These are phyloP conservation scores for Callionymus lyra DNA, from an alignment of 2,113 vertebrate genomes.

Conservation along the genomic window DNA sequence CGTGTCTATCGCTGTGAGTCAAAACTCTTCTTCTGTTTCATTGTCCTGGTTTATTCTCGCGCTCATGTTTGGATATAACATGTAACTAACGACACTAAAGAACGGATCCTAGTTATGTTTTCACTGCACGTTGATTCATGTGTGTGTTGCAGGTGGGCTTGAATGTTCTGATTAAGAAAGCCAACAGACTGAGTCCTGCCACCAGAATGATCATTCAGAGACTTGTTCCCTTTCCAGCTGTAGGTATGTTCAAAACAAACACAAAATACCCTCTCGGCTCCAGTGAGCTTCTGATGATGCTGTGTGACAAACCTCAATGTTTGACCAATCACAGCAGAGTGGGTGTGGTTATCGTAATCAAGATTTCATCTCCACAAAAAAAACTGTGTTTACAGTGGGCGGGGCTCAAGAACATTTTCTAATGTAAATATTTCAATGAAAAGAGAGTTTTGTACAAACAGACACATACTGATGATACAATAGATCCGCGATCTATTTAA, in stretches of 20 bases:
- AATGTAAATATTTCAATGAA: too few species aligned
- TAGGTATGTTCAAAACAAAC: conserved; percentile 84
- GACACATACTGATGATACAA: too few species aligned
- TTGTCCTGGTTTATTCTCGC: neutral
- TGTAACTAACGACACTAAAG: too few species aligned
- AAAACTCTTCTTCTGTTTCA: conserved; percentile 1
- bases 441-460: too few species aligned
- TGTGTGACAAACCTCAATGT: neutral
- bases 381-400: too few species aligned
- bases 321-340: too few species aligned
- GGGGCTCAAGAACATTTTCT: too few species aligned
- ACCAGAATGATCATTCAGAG: conserved; percentile 91
- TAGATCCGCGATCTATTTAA: too few species aligned
- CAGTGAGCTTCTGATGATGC: neutral
- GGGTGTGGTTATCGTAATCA: too few species aligned
- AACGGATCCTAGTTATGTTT: neutral
- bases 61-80: too few species aligned
- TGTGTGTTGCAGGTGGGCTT: conserved; percentile 78
- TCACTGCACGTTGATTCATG: neutral
- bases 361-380: too few species aligned
- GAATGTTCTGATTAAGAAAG: conserved; percentile 88
- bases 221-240: conserved; percentile 93
- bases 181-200: conserved; percentile 83
- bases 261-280: neutral
- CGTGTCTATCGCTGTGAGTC: conserved; percentile 94